These are phyloP conservation scores for Caenorhabditis tropicalis DNA, from an alignment of 1,140 invertebrate genomes.

Conservation along the genomic window DNA sequence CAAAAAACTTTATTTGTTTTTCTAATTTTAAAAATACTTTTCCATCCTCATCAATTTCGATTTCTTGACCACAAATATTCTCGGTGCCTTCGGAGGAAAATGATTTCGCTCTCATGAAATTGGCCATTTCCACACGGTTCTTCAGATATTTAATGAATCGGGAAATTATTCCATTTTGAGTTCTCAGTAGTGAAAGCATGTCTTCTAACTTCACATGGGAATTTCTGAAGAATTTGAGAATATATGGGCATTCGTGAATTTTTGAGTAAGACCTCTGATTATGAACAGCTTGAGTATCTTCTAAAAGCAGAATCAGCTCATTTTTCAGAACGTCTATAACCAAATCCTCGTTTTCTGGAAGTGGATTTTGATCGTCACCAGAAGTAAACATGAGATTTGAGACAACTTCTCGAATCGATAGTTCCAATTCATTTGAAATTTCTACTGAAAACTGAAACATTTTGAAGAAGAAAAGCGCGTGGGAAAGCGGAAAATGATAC, in stretches of 20 bases:
- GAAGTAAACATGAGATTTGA: background rate
- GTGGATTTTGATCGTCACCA: slow-evolving; percentile 2
- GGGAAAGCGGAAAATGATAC: background rate
- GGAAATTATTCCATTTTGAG: background rate
- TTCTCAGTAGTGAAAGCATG: background rate
- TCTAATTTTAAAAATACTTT: background rate
- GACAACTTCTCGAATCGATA: background rate
- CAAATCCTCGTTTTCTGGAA: slow-evolving; percentile 4
- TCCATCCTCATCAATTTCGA: background rate
- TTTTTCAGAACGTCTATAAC: slow-evolving; percentile 6
- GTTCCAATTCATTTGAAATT: background rate
- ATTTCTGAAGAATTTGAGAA: background rate
- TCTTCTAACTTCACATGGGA: background rate
- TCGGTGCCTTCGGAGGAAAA: background rate
- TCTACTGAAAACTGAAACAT: background rate
- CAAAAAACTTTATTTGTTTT: background rate
- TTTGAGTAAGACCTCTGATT: background rate
- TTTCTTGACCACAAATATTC: background rate
- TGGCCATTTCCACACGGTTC: slow-evolving; percentile 7
- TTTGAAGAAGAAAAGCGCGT: no score
- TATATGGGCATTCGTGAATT: background rate
- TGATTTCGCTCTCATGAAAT: background rate
- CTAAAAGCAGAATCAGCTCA: background rate
- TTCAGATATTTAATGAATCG: slow-evolving; percentile 2
- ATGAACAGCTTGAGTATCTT: background rate